These are phyloP conservation scores for Antennarius maculatus DNA, from an alignment of 2,797 vertebrate species.

Conservation along the genomic window DNA sequence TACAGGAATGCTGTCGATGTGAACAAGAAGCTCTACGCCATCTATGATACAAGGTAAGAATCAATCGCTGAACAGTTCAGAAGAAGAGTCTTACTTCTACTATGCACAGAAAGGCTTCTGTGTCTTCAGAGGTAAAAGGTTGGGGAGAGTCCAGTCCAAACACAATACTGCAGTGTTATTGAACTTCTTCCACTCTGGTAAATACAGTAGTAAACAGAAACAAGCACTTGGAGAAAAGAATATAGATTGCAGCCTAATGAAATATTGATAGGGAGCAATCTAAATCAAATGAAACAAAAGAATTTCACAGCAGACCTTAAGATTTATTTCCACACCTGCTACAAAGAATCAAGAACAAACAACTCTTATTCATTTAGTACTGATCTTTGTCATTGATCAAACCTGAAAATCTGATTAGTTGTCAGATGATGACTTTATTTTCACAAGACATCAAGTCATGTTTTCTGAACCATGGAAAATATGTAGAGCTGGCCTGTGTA, in stretches of 20 bases:
- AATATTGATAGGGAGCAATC: conserved; percentile 7
- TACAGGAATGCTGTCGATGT: conserved; percentile 93
- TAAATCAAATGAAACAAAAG: background rate
- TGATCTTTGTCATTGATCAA: background rate
- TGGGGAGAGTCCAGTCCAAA: conserved; percentile 25
- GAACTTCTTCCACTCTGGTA: conserved; percentile 22
- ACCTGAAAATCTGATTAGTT: background rate
- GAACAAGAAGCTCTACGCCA: conserved; percentile 91
- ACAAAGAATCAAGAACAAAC: background rate
- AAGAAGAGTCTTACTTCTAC: background rate
- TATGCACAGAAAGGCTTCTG: background rate
- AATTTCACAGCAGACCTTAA: background rate
- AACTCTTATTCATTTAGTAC: background rate
- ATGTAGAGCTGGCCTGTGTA: too few relatives aligned
- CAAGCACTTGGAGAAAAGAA: background rate
- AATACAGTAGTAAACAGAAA: background rate
- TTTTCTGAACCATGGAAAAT: too few relatives aligned
- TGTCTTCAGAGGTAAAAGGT: conserved; percentile 13
- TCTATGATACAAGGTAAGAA: conserved; percentile 94
- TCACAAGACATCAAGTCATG: background rate
- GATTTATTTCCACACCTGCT: background rate
- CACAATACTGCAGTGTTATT: conserved; percentile 33
- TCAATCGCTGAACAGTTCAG: background rate
- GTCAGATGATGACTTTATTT: background rate
- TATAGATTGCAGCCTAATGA: background rate